Evolutionary conservation across 1,140 invertebrate genomes (phyloP), one percentile per base, ranked within the genome.

Genomic region (Pseudomyrmex gracilis): DNA sequence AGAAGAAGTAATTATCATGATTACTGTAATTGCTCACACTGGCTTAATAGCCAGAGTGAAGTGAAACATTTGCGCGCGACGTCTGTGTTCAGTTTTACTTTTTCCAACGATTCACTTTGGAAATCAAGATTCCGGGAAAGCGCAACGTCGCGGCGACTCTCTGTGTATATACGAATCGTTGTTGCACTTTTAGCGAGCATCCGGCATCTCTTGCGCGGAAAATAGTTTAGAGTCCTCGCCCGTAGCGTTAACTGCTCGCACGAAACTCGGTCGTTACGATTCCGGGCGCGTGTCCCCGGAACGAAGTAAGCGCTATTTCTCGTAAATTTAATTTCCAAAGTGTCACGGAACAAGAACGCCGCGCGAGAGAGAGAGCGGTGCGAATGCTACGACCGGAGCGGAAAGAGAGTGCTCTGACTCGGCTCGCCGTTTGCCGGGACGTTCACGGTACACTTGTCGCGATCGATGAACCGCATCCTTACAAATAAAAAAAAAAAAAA

Each of bases 281-380:
- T 90, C 87, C 57, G 74, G 58, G 34, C 83, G 80, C 83, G 73
- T 85, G 87, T 77, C 24, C 63, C 51, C n/a, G 73, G 78, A 89
- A 90, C 87, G 85, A 88, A 91, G 90, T 91, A 88, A 91, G 76
- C 90, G 84, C 66, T 85, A 83, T 80, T 78, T 76, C 77, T 58
- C 76, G 78, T 85, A 86, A 90, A 90, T 90, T 88, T 90, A 84
- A 89, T 90, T 87, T 78, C 57, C 73, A 53, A 66, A 86, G 55
- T 88, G 84, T 73, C 82, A 80, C 47, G 17, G 47, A 67, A 85
- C 53, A 87, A 86, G 58, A 20, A 67, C 64, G 34, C 17, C 49
- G 47, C 47, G 70, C 85, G 85, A 83, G 77, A 70, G 70, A 78
- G 85, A 83, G 77, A 70, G 55, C 51, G 34, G 34, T 34, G 34